Base-by-base conservation (phyloP, 2,888 invertebrate genomes). In the Epiperipatus broadwayi region DNA sequence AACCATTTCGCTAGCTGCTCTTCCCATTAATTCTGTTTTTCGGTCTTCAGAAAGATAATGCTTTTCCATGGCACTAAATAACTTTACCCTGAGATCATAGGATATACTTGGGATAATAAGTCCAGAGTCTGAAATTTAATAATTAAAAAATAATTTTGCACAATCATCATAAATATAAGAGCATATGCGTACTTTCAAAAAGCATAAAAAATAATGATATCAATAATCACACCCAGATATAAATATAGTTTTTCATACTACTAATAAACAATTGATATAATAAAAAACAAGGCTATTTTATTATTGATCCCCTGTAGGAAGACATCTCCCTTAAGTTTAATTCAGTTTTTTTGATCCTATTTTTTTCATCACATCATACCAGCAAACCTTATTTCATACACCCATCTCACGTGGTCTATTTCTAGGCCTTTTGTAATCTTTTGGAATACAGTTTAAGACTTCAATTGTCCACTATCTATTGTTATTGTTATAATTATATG, bases 1-100 rank as follows among this genome's bases (percentile, higher is more conserved):
- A 43, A 77, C 75, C 63, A 85, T 75, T 63, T 87, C 87, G 40
- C 76, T 72, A 20, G 77, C 74, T 30, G 80, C 81, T 45, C 85
- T 70, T 30, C 83, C 84, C 54, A 83, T 66, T 53, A 83, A 69
- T 59, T 79, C 76, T 39, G 72, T 63, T 56, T 74, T 66, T 39
- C 75, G 68, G 41, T 73, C 72, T 54, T 68, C 64, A 36, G 67
- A 67, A 29, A 77, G 63, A 1, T 79, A 79, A 42, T 66, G 62
- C 40, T 67, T 63, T 48, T 74, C 74, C n/a, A 78, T 73, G 21
- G 68, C 63, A 37, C 66, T 63, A 61, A 78, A 75, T 47, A 84
- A 61, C 46, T 68, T 70, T 38, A 68, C 66, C 37, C 80, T 70
- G 47, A 77, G 65, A 39, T 67, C 67, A 42, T 67, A 60, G 39